Evolutionary conservation across 2,113 vertebrate species (phyloP), one percentile per base, ranked within the genome.

Genomic region (Chitala chitala): DNA sequence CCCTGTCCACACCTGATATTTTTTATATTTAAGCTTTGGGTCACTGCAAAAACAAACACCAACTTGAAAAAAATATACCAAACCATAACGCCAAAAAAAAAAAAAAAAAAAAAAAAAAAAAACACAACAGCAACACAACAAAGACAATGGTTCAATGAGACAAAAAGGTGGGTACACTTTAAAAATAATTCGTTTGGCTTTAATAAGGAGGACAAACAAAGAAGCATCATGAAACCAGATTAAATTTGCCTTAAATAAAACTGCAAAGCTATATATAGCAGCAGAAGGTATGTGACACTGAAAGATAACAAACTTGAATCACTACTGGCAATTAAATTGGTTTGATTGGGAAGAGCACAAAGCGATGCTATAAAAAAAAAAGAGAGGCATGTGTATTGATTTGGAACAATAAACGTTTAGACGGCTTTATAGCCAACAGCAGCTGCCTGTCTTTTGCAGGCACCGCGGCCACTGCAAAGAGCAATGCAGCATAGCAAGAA

Each of bases 301-400:
- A 51, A 69, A 53, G 17, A 46, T 33, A 13, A 69, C 13, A 12
- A 69, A 50, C 44, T 17, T n/a, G n/a, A 4, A 15, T 22, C 26
- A n/a, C 46, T 20, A 22, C 4, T 12, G 24, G 10, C 4, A 29
- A 50, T 7, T 53, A 53, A 53, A 29, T 24, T 53, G 68, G 46
- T 33, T 31, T 51, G 68, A 69, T 20, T 42, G 9, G 24, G 20
- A 20, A 69, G 24, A 13, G 7, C 4, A 33, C 17, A 69, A 20
- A 51, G 33, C 68, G 26, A 46, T 12, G 22, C 22, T 3, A 15
- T 36, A 31, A 12, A 59, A 42, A 58, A 7, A 2, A 72, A 55
- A 59, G 42, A 48, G 20, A 71, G 69, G n/a, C n/a, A 71, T 54
- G 29, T 24, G 33, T 38, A 22, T 38, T 71, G 50, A 71, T 38